Evolutionary conservation across 2,888 invertebrate genomes (phyloP).

Genomic region (Euzophera pinguis): DNA sequence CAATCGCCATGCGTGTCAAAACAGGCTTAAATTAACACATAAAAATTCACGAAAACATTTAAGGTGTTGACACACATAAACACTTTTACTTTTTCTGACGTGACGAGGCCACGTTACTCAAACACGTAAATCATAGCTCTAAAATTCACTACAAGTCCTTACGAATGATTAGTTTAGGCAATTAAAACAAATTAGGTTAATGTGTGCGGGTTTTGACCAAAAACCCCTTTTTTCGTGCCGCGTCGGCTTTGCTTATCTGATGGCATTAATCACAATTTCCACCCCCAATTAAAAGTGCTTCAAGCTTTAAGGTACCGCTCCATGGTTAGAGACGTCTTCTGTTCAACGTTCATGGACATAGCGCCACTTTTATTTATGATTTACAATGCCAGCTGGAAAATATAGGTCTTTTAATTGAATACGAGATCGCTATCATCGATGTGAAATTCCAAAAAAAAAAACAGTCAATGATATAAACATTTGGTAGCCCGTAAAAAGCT

Average conservation of each 20-base stretch:
- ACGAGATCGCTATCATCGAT: too few species aligned
- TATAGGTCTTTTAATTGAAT: too few species aligned
- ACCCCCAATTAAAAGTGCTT: conserved; percentile 75
- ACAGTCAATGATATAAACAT: too few species aligned
- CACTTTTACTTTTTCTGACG: conserved; percentile 35
- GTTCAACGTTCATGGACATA: too few species aligned
- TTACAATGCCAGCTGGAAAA: too few species aligned
- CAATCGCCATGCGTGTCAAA: not conserved
- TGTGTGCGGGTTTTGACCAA: conserved; percentile 67
- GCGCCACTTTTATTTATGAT: too few species aligned
- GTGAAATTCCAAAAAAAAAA: too few species aligned
- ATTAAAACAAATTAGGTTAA: conserved; percentile 79
- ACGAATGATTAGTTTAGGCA: conserved; percentile 72
- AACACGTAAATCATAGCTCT: conserved; percentile 51
- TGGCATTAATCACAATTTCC: conserved; percentile 76
- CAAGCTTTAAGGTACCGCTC: conserved; percentile 32
- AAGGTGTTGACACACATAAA: conserved; percentile 52
- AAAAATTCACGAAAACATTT: conserved; percentile 32
- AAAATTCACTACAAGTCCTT: conserved; percentile 58
- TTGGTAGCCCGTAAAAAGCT: too few species aligned
- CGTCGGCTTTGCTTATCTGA: conserved; percentile 63
- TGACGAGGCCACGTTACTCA: conserved; percentile 44
- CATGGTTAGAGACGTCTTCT: conserved; percentile 22
- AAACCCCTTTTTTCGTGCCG: conserved; percentile 60
- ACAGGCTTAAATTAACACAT: conserved; percentile 20